These are phyloP conservation scores for Ophioderma brevispina DNA, from an alignment of 35 echinoderm and acorn worm genomes.

Conservation along the genomic window DNA sequence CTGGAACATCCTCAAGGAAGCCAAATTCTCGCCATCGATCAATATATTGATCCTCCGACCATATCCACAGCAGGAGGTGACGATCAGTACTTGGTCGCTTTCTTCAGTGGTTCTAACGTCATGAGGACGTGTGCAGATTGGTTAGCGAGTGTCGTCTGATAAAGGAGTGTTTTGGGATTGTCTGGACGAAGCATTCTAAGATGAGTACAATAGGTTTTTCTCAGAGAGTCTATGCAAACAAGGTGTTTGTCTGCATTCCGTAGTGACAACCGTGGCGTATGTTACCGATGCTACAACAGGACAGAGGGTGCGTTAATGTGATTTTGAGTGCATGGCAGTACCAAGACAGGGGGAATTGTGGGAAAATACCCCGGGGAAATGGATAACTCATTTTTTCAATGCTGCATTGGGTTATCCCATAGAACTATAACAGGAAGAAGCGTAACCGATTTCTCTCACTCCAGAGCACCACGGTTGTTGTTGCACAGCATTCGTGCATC, in stretches of 20 bases:
- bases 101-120: conserved; percentile 87
- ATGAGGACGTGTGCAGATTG: conserved; percentile 89
- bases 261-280: conserved; percentile 71
- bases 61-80: conserved; percentile 69
- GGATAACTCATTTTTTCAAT: too few species aligned
- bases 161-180: conserved; percentile 36
- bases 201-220: conserved; percentile 76
- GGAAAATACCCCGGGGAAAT: too few species aligned
- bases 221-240: conserved; percentile 60
- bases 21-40: conserved; percentile 34
- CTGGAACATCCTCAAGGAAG: conserved; percentile 36
- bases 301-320: conserved; percentile 63
- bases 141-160: conserved; percentile 13
- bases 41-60: conserved; percentile 83
- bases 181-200: conserved; percentile 65
- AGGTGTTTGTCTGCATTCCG: conserved; percentile 87
- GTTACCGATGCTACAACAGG: conserved; percentile 73
- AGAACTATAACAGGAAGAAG: too few species aligned
- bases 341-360: too few species aligned
- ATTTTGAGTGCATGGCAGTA: too few species aligned
- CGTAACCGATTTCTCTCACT: too few species aligned
- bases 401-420: too few species aligned
- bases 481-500: too few species aligned
- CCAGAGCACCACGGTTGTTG: too few species aligned
- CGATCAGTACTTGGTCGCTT: conserved; percentile 70